Percentiles rank a stretch among this genome's conserved stretches.
These are phyloP conservation scores for Passerculus sandwichensis DNA, from an alignment of 2,797 vertebrate species.

Conservation along the genomic window DNA sequence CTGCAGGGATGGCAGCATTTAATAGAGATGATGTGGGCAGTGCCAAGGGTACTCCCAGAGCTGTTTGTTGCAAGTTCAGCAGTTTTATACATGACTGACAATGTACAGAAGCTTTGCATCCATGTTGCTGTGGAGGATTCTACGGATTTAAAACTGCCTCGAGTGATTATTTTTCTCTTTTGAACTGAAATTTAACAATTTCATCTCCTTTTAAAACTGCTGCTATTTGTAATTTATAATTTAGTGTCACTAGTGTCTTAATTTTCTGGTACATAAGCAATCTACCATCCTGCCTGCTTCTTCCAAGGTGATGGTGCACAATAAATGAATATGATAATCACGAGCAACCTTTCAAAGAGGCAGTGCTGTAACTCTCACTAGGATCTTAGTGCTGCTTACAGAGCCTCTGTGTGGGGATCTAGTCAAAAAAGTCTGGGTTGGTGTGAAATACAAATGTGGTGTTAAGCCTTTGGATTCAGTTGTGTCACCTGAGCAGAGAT, in stretches of 20 bases:
- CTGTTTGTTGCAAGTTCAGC: background rate
- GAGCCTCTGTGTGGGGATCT: background rate
- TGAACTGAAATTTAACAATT: background rate
- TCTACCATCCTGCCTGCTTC: background rate
- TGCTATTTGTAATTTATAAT: background rate
- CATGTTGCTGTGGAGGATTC: background rate
- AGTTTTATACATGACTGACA: background rate
- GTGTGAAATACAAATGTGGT: background rate
- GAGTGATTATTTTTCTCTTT: background rate
- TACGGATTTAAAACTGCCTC: background rate
- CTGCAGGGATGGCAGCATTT: conserved; percentile 9
- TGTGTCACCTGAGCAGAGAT: background rate
- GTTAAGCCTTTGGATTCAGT: background rate
- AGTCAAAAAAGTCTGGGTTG: background rate
- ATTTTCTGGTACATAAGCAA: background rate
- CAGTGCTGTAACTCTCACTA: background rate
- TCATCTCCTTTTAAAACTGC: background rate
- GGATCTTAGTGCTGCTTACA: background rate
- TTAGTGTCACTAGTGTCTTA: background rate
- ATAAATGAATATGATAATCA: background rate
- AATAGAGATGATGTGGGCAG: background rate
- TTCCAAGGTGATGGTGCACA: background rate
- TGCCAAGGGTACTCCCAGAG: background rate
- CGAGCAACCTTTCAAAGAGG: background rate
- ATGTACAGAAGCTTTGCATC: background rate